Percentiles rank a stretch among this genome's conserved stretches.
Evolutionary conservation across 2,113 vertebrate species (phyloP).

Genomic region (Macquaria australasica): DNA sequence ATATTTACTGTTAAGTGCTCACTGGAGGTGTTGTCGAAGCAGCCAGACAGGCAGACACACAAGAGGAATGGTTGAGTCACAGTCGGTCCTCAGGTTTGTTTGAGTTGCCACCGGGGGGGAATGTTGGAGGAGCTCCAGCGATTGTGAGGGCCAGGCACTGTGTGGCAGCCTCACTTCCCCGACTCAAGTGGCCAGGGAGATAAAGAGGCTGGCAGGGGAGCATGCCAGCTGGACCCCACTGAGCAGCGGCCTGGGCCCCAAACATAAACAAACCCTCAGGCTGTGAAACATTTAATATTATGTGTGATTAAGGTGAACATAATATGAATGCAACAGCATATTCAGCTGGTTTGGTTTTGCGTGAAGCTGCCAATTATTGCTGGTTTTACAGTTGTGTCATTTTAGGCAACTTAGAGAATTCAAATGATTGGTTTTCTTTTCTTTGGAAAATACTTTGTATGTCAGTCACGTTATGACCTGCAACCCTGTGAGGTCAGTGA

Average conservation of each 20-base stretch:
- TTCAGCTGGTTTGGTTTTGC: not conserved
- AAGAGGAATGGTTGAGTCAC: slow-evolving; percentile 79
- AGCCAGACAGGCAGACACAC: slow-evolving; percentile 56
- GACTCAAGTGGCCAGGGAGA: slow-evolving; percentile 75
- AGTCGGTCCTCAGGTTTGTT: slow-evolving; percentile 75
- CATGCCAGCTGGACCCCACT: slow-evolving; percentile 62
- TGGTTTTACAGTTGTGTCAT: not conserved
- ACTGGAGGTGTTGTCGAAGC: slow-evolving; percentile 54
- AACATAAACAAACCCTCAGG: slow-evolving; percentile 31
- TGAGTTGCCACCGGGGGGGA: slow-evolving; percentile 67
- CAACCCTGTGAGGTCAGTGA: not conserved
- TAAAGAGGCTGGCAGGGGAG: slow-evolving; percentile 65
- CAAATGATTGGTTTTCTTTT: not conserved
- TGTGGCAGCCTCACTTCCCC: slow-evolving; percentile 72
- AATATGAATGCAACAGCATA: not conserved
- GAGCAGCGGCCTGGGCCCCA: not conserved
- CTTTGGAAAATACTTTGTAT: not conserved
- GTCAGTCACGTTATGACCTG: not conserved
- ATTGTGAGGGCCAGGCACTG: slow-evolving; percentile 78
- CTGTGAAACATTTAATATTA: not conserved
- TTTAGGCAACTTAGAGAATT: not conserved
- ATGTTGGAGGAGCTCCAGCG: slow-evolving; percentile 83
- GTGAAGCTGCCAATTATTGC: not conserved
- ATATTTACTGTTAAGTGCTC: slow-evolving; percentile 64
- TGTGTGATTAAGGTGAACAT: slow-evolving; percentile 26